Evolutionary conservation across 2,888 invertebrate species (phyloP).

Genomic region (Cephus sareptanus): DNA sequence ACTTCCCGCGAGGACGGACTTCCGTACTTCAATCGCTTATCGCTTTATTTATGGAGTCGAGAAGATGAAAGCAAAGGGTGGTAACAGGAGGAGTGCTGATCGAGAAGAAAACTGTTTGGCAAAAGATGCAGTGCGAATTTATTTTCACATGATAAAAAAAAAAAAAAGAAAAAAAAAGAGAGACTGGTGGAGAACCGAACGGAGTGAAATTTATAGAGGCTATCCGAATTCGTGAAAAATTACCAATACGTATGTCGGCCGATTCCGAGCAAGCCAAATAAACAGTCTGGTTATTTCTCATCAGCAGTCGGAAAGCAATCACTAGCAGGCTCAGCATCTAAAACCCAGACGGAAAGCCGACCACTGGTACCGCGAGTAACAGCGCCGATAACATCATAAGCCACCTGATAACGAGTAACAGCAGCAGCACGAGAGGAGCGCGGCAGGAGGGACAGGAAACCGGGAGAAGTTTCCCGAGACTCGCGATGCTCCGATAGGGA

Average conservation of each 20-base stretch:
- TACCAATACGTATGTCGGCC: neutral
- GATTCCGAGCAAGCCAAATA: neutral
- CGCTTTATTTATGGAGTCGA: neutral
- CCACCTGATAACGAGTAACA: neutral
- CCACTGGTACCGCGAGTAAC: neutral
- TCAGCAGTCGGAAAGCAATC: too few species aligned
- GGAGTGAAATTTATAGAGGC: neutral
- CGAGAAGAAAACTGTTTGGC: neutral
- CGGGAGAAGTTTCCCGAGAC: slow-evolving; percentile 41
- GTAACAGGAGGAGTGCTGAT: neutral
- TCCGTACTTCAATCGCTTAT: neutral
- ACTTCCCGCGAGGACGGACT: slow-evolving; percentile 2
- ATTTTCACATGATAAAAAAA: neutral
- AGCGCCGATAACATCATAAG: neutral
- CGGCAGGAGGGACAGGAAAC: neutral
- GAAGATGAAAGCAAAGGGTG: neutral
- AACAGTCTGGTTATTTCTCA: too few species aligned
- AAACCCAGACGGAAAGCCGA: neutral
- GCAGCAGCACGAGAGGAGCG: neutral
- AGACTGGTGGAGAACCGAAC: neutral
- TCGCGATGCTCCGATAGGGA: slow-evolving; percentile 45
- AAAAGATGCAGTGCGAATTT: neutral
- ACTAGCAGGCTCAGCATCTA: neutral
- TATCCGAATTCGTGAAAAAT: neutral
- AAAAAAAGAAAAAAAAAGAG: neutral